Evolutionary conservation across 2,888 invertebrate species (phyloP).

Genomic region (Boloria euphrosyne): DNA sequence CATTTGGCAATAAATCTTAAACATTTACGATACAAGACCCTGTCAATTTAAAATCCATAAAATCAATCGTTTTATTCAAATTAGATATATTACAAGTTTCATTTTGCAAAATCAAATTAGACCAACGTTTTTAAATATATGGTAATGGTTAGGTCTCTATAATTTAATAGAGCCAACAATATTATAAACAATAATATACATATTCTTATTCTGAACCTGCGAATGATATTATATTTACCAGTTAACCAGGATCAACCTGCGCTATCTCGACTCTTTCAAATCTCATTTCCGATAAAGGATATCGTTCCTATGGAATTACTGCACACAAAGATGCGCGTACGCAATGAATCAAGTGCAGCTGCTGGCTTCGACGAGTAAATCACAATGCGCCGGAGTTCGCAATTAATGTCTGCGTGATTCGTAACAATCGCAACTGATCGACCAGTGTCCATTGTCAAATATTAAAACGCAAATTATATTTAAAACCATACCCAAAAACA

Average conservation of each 20-base stretch:
- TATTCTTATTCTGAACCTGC: too few relatives aligned
- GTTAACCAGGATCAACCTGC: slow-evolving; percentile 12
- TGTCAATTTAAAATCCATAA: slow-evolving; percentile 24
- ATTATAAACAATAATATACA: too few relatives aligned
- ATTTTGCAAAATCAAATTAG: slow-evolving; percentile 20
- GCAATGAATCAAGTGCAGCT: slow-evolving; percentile 74
- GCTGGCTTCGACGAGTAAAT: slow-evolving; percentile 66
- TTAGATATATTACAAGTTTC: slow-evolving; percentile 25
- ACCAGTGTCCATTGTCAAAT: slow-evolving; percentile 13
- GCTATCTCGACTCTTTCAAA: slow-evolving; percentile 15
- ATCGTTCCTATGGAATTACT: slow-evolving; percentile 32
- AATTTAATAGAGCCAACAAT: neutral
- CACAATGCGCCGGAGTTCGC: slow-evolving; percentile 54
- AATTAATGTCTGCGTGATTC: slow-evolving; percentile 66
- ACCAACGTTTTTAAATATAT: neutral
- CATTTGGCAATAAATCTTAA: neutral
- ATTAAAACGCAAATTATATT: slow-evolving; percentile 7
- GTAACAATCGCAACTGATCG: slow-evolving; percentile 30
- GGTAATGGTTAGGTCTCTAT: neutral
- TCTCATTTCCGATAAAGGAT: slow-evolving; percentile 36
- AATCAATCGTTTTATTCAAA: slow-evolving; percentile 24
- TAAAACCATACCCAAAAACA: neutral
- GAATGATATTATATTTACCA: neutral
- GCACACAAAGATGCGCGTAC: slow-evolving; percentile 40
- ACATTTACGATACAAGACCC: slow-evolving; percentile 34